Percentiles rank a stretch among this genome's conserved stretches.
These are phyloP conservation scores for Tetramorium parvispinum DNA, from an alignment of 1,140 invertebrate species.

Conservation along the genomic window DNA sequence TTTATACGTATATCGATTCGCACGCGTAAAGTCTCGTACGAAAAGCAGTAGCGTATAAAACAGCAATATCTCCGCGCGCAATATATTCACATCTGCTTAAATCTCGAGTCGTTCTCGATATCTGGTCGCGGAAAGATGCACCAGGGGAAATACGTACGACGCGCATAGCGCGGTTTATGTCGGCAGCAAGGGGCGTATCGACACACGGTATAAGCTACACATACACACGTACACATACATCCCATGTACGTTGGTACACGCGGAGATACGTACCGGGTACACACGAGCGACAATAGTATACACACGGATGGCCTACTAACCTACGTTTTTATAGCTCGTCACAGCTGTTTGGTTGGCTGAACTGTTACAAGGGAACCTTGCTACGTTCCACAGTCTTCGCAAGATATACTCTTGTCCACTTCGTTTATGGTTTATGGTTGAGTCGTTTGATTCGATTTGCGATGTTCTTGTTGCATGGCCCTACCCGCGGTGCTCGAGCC, in stretches of 20 bases:
- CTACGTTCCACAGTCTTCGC: slow-evolving; percentile 86
- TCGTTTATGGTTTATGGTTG: slow-evolving; percentile 81
- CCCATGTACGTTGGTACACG: slow-evolving; percentile 44
- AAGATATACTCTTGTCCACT: slow-evolving; percentile 81
- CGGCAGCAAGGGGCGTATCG: slow-evolving; percentile 71
- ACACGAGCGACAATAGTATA: slow-evolving; percentile 62
- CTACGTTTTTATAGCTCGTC: slow-evolving; percentile 86
- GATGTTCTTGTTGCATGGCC: slow-evolving; percentile 85
- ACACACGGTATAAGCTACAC: slow-evolving; percentile 42
- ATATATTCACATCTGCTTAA: slow-evolving; percentile 28
- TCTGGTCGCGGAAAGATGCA: slow-evolving; percentile 38
- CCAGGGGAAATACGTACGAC: slow-evolving; percentile 55
- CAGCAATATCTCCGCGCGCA: neutral
- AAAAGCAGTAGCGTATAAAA: neutral
- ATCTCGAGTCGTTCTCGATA: slow-evolving; percentile 57
- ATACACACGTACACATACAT: neutral
- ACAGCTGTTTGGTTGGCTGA: slow-evolving; percentile 86
- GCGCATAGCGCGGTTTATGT: slow-evolving; percentile 61
- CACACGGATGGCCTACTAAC: slow-evolving; percentile 80
- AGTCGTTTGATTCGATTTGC: slow-evolving; percentile 83
- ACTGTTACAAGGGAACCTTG: slow-evolving; percentile 87
- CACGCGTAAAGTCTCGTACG: neutral
- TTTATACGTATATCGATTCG: neutral
- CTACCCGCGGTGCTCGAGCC: slow-evolving; percentile 81
- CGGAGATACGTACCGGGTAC: neutral